phyloP scores from a whole-genome alignment of 1,140 invertebrate genomes.

The Steinernema feltiae region DNA sequence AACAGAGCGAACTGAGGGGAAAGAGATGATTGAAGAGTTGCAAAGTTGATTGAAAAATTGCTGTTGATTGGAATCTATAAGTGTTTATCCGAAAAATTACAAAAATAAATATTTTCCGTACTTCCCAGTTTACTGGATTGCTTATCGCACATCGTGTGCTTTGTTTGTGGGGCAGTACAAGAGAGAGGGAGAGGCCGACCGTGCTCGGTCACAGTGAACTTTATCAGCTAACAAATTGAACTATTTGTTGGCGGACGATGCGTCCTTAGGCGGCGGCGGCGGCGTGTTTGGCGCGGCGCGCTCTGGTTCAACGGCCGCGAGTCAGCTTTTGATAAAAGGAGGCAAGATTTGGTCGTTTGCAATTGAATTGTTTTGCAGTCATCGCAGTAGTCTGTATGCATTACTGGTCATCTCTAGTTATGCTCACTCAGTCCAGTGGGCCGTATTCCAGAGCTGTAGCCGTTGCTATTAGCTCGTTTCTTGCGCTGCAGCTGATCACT shows the following conservation, averaged over 20 bases:
- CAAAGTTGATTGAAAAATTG: no score
- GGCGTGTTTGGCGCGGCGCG: no score
- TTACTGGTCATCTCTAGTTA: not conserved
- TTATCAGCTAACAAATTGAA: constrained; percentile 8
- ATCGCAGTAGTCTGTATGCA: not conserved
- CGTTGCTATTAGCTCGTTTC: not conserved
- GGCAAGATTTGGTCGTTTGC: no score
- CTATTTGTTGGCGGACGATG: not conserved
- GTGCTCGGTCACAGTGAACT: constrained; percentile 4
- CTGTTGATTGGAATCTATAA: no score
- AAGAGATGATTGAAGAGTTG: no score
- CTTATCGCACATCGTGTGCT: not conserved
- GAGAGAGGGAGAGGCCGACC: not conserved
- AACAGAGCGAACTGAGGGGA: no score
- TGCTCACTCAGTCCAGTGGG: not conserved
- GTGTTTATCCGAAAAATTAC: no score
- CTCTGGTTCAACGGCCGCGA: not conserved
- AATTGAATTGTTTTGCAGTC: not conserved
- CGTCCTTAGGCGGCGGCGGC: not conserved
- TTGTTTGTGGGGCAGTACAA: not conserved
- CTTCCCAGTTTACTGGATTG: not conserved
- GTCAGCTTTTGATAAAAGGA: not conserved
- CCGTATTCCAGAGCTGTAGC: not conserved
- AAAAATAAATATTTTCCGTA: constrained; percentile 1
- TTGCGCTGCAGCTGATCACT: not conserved